A percentile compares a stretch with the other conserved stretches of the same genome.
Evolutionary conservation across 2,888 invertebrate species (phyloP).

Genomic region (Spialia ferax): DNA sequence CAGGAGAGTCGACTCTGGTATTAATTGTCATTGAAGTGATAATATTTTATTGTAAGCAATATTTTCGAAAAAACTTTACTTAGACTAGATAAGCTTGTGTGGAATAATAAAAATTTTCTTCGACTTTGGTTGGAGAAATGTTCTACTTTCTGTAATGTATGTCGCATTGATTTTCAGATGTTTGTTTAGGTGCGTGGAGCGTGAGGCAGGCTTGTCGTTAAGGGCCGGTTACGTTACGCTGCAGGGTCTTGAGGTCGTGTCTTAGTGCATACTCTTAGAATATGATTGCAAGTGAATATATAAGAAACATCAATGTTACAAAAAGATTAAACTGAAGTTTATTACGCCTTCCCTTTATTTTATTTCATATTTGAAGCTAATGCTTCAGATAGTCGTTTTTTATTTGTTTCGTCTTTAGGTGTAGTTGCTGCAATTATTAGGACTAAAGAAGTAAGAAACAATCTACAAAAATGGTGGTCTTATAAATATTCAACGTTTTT

Average conservation of each 20-base stretch:
- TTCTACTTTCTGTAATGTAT: constrained; percentile 43
- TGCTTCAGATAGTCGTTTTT: constrained; percentile 7
- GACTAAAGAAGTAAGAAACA: not conserved
- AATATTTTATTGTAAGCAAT: not conserved
- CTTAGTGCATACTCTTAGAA: constrained; percentile 26
- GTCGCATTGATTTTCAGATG: constrained; percentile 52
- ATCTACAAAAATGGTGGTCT: not conserved
- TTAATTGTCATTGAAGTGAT: not conserved
- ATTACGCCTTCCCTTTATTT: constrained; percentile 33
- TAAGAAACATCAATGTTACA: not conserved
- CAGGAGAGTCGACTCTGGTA: constrained; percentile 1
- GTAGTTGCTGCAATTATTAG: not conserved
- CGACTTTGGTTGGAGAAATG: constrained; percentile 22
- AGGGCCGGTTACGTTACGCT: constrained; percentile 31
- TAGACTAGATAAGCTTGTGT: constrained; percentile 17
- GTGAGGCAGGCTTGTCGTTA: constrained; percentile 51
- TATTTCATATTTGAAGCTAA: constrained; percentile 25
- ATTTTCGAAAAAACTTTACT: not conserved
- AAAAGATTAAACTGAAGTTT: constrained; percentile 33
- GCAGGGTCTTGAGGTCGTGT: constrained; percentile 34
- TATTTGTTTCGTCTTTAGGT: constrained; percentile 16
- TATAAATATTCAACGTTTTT: no score
- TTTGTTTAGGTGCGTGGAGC: constrained; percentile 49
- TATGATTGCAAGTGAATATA: not conserved
- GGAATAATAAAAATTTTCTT: constrained; percentile 3